Percentiles rank a stretch among this genome's conserved stretches.
Conservation (phyloP, 2,888 invertebrate genomes). For the Salticus scenicus region DNA sequence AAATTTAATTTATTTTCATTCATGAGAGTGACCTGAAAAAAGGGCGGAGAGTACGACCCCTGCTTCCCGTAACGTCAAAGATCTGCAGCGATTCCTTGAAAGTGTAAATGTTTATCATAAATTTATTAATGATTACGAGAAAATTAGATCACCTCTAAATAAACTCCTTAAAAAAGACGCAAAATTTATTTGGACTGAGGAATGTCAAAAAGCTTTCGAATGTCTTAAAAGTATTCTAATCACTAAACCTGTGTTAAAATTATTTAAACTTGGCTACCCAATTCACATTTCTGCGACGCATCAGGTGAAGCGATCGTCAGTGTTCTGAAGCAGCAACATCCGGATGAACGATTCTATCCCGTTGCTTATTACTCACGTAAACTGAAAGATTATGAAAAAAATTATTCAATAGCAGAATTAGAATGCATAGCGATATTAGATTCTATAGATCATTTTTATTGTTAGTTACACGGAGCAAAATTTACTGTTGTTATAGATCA, state of each 20-base stretch:
- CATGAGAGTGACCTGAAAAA: no score
- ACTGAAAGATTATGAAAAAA: background rate
- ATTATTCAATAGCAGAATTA: background rate
- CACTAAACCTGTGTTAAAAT: background rate
- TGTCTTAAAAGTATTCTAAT: background rate
- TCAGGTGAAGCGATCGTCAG: background rate
- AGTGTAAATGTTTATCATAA: background rate
- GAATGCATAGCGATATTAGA: background rate
- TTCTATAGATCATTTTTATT: background rate
- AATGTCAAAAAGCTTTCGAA: background rate
- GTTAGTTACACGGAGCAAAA: background rate
- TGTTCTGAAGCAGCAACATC: background rate
- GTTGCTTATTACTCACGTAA: background rate
- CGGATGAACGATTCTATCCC: background rate
- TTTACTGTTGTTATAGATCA: background rate
- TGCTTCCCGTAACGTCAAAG: background rate
- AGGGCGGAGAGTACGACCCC: no score
- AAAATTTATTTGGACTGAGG: background rate
- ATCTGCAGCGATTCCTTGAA: background rate
- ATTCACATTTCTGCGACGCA: background rate
- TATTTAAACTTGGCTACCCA: background rate
- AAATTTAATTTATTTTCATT: no score
- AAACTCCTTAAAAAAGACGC: background rate
- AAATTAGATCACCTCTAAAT: background rate
- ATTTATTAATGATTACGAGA: background rate